Evolutionary conservation across 2,113 vertebrate genomes (phyloP), one percentile per base, ranked within the genome.

Genomic region (Choloepus hoffmanni): DNA sequence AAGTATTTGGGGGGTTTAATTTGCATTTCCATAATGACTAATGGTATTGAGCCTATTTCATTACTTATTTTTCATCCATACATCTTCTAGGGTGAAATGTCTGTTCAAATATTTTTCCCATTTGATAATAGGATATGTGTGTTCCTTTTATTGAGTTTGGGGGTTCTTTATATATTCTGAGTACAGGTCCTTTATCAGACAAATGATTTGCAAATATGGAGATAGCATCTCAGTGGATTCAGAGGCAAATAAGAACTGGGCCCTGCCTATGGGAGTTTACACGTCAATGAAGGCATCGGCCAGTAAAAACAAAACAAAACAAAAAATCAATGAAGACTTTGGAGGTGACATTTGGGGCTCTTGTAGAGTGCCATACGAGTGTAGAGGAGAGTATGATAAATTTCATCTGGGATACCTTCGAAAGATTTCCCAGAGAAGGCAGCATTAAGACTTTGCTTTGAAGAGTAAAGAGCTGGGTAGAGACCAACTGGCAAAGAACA

Each of bases 121-220:
- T 90, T 88, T 94, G 86, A 48, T 76, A 60, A 53, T 89, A 48
- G 33, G 16, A 74, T 76, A 53, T 74, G 70, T 36, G 2, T 63
- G 92, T 79, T 33, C 33, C 62, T 96, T 94, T 87, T 62, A 65
- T 67, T 95, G 60, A 87, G 5, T 67, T 95, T 45, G 3, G 4
- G 53, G 67, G 26, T 62, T 90, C 24, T 81, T 83, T 84, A 67
- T 60, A 68, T 81, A 90, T 58, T 77, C 48, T 68, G 3, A 21
- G 21, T 26, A 33, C 53, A 94, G 11, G 10, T 62, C 6, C 87
- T 63, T 81, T 70, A 77, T 77, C 62, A 76, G 33, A 85, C 70
- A 93, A 93, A 93, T 50, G 12, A 88, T 79, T 94, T 95, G 8
- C 28, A 90, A 86, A 92, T 88, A 84, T 12, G 11, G 7, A 88